Conservation (phyloP, 2,888 invertebrate genomes). For the Brachyptera risi region DNA sequence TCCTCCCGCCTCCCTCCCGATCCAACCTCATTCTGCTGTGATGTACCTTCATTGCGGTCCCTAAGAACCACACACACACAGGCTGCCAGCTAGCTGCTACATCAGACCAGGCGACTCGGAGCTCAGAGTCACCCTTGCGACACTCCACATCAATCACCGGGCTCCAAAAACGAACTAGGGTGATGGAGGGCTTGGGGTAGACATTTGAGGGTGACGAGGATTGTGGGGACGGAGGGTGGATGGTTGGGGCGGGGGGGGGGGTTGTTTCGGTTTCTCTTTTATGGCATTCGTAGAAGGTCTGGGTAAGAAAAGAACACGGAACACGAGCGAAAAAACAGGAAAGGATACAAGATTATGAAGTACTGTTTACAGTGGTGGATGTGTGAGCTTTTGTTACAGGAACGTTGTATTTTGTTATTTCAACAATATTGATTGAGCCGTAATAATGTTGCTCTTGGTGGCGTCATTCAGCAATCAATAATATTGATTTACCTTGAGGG, state of each 20-base stretch:
- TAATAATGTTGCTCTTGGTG: no score
- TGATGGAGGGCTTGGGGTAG: neutral
- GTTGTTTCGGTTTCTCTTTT: neutral
- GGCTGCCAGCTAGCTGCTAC: no score
- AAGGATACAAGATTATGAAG: neutral
- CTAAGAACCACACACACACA: neutral
- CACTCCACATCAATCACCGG: slow-evolving; percentile 13
- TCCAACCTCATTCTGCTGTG: neutral
- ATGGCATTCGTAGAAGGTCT: neutral
- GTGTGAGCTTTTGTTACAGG: no score
- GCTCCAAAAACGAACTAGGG: neutral
- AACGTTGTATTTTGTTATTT: no score
- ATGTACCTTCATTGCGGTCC: neutral
- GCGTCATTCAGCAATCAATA: no score
- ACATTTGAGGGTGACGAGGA: no score
- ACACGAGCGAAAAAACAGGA: neutral
- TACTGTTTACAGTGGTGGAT: slow-evolving; percentile 1
- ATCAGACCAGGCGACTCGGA: neutral
- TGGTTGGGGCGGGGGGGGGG: neutral
- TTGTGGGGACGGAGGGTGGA: neutral
- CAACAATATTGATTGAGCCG: no score
- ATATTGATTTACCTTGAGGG: no score
- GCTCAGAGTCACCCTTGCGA: slow-evolving; percentile 12
- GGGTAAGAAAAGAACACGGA: slow-evolving; percentile 5
- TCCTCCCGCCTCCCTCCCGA: slow-evolving; percentile 6